Base-by-base conservation (phyloP, 2,113 vertebrate species). In the Gasterosteus nipponicus region DNA sequence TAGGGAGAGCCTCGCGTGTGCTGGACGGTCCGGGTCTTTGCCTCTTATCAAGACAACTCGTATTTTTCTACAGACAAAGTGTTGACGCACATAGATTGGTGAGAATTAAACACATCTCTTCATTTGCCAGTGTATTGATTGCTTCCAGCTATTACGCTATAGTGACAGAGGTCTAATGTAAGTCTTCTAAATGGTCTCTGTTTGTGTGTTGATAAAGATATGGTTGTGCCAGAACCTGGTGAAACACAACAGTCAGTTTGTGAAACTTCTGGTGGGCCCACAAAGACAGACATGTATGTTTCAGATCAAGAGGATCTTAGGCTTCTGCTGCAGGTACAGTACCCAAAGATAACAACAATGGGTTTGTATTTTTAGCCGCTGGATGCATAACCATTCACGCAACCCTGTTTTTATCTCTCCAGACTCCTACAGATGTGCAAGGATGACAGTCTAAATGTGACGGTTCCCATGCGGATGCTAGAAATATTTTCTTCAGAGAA, bases 381-480 rank as follows among this genome's bases (percentile, higher is more conserved):
- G 14, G 18, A 68, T 70, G 10, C n/a, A 42, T 64, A 8, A 82
- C 42, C 4, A 5, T 10, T 83, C 5, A 63, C 22, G 46, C 44
- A 3, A 22, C 2, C 0, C 49, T 15, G 61, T 78, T 70, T 57
- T 16, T 91, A 66, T 62, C 18, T 31, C 69, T 70, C 4, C 71
- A 99, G 98, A 86, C 89, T 99, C 68, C 89, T 99, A 83, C 96
- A 96, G 79, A 94, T 86, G 86, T 96, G 95, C 85, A 91, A 15
- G 3, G 96, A 97, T 16, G 97, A 98, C 91, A 95, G 93, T 91
- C 87, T 97, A 94, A 98, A 97, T 91, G 95, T 97, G 89, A 92
- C 98, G 7, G 96, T 99, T 86, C 98, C 98, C 49, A 96, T 99
- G 98, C 92, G 98, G 78, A 99, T 99, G 97, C 93, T 99, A 77